Conservation (phyloP, 2,888 invertebrate genomes). For the Cantharis lateralis region DNA sequence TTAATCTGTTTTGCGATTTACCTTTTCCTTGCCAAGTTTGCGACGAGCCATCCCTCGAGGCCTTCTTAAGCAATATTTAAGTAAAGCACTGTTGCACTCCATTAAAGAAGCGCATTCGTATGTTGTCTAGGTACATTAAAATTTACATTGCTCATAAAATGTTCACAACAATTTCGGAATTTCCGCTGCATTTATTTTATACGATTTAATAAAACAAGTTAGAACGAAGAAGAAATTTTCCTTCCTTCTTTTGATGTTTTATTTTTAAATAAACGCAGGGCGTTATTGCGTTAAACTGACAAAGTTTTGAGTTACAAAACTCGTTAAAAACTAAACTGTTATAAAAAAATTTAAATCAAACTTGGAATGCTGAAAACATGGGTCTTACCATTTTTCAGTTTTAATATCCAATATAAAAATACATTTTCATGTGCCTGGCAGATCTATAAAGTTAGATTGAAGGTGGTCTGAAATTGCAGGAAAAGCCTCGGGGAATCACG, state of each 20-base stretch:
- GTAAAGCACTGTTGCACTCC: constrained; percentile 21
- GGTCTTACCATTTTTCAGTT: constrained; percentile 24
- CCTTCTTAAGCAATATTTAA: constrained; percentile 17
- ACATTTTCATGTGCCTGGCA: constrained; percentile 24
- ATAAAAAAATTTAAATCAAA: neutral
- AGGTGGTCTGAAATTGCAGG: constrained; percentile 17
- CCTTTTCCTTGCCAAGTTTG: constrained; percentile 7
- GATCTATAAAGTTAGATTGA: constrained; percentile 28
- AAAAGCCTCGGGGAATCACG: constrained; percentile 25
- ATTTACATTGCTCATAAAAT: neutral
- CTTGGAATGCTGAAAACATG: neutral
- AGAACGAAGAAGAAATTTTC: neutral
- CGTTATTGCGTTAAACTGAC: neutral
- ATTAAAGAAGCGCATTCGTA: constrained; percentile 17
- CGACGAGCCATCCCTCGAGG: constrained; percentile 7
- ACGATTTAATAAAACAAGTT: neutral
- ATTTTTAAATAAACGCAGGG: neutral
- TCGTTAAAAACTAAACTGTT: neutral
- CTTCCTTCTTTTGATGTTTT: neutral
- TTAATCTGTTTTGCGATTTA: constrained; percentile 16
- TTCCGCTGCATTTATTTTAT: neutral
- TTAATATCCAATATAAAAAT: constrained; percentile 30
- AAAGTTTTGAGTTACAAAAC: neutral
- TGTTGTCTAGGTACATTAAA: neutral
- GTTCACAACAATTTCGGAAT: neutral